phyloP scores from a whole-genome alignment of 2,113 vertebrate genomes.

The Oreochromis niloticus region DNA sequence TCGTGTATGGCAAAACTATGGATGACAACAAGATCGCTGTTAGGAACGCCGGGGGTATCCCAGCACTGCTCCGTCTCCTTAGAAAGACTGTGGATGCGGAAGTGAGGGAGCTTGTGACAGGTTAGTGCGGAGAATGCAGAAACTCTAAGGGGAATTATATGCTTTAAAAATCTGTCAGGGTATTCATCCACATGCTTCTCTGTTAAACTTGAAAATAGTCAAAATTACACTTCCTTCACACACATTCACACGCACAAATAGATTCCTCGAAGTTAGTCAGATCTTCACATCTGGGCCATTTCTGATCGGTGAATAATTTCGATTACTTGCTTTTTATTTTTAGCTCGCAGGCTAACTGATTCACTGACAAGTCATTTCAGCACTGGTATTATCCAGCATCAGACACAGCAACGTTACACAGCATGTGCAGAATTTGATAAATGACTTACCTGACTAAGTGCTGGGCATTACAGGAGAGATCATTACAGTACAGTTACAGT shows the following conservation, averaged over 20 bases:
- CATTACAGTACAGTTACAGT: neutral
- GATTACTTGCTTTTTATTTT: neutral
- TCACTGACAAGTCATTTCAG: neutral
- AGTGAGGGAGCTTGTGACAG: conserved; percentile 92
- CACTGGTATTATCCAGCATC: neutral
- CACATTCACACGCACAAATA: neutral
- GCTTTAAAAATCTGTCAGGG: neutral
- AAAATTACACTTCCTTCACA: neutral
- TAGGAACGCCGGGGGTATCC: conserved; percentile 90
- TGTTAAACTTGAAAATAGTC: neutral
- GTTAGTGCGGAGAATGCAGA: conserved; percentile 59
- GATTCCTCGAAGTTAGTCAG: neutral
- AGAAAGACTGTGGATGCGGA: conserved; percentile 91
- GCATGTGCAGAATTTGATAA: neutral
- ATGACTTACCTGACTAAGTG: conserved; percentile 22
- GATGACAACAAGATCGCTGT: conserved; percentile 96
- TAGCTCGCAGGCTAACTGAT: neutral
- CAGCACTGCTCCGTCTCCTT: conserved; percentile 87
- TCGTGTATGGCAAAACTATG: conserved; percentile 92
- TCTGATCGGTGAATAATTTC: neutral
- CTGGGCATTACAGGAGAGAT: neutral
- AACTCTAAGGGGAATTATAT: neutral
- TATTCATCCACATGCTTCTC: neutral
- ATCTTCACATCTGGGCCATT: neutral
- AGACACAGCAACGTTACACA: neutral